Conservation (phyloP, 2,888 invertebrate genomes). For the Alloscopus bannaensis region DNA sequence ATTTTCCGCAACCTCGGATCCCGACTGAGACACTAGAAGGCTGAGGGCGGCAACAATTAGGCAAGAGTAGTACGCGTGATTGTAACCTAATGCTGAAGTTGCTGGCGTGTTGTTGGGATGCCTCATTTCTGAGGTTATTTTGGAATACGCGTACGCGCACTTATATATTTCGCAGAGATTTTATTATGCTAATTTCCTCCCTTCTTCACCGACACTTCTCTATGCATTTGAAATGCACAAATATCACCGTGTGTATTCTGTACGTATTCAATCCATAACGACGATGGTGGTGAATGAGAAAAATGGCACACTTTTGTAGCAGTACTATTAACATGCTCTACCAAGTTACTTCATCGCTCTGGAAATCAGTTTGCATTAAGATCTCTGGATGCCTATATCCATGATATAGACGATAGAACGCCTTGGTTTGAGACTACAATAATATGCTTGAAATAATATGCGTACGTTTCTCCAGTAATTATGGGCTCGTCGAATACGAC, state of each 20-base stretch:
- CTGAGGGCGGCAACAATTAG: constrained; percentile 17
- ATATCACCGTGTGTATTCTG: not conserved
- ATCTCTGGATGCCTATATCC: too few relatives aligned
- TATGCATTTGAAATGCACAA: constrained; percentile 1
- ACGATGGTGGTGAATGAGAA: not conserved
- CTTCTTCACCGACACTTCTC: not conserved
- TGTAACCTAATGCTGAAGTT: not conserved
- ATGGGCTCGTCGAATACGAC: too few relatives aligned
- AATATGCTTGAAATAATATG: too few relatives aligned
- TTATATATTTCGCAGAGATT: too few relatives aligned
- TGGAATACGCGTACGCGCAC: not conserved
- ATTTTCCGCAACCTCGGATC: constrained; percentile 15
- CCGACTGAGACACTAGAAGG: not conserved
- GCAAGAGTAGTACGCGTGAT: not conserved
- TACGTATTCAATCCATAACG: not conserved
- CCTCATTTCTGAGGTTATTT: constrained; percentile 12
- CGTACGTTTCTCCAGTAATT: too few relatives aligned
- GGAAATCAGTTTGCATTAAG: not conserved
- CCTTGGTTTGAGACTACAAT: too few relatives aligned
- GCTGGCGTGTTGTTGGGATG: not conserved
- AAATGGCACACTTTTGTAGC: not conserved
- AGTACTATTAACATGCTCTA: too few relatives aligned
- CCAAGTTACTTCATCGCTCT: not conserved
- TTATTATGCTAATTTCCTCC: not conserved
- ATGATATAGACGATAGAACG: too few relatives aligned